Percentiles rank a stretch among this genome's conserved stretches.
Evolutionary conservation across 2,113 vertebrate genomes (phyloP).

Genomic region (Onychostruthus taczanowskii): DNA sequence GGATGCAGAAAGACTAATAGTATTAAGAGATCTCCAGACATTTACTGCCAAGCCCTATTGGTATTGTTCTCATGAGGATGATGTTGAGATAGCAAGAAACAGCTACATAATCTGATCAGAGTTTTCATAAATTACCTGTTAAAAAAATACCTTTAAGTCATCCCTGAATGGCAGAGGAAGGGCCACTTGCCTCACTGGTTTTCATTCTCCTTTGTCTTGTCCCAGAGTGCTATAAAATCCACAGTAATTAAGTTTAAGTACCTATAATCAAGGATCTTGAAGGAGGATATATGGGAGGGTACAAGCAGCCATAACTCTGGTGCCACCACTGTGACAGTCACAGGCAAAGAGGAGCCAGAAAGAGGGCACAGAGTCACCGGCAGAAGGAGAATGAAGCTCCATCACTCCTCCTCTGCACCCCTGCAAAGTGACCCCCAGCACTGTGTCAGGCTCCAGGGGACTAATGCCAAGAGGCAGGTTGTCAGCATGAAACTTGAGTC

Average conservation of each 20-base stretch:
- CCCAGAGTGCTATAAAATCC: conserved; percentile 14
- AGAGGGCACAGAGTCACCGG: fast-evolving
- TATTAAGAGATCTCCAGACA: background rate
- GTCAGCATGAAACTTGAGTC: background rate
- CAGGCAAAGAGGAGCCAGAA: background rate
- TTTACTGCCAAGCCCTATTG: background rate
- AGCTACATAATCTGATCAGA: conserved; percentile 1
- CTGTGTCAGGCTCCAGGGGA: background rate
- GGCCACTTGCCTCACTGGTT: background rate
- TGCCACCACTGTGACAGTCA: background rate
- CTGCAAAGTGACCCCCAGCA: background rate
- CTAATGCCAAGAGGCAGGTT: background rate
- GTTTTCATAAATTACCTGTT: conserved; percentile 32
- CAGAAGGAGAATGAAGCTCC: background rate
- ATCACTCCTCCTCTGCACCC: fast-evolving
- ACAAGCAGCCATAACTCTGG: background rate
- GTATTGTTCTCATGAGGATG: background rate
- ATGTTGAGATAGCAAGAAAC: conserved; percentile 10
- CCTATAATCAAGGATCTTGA: background rate
- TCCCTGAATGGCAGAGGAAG: conserved; percentile 1
- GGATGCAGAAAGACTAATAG: background rate
- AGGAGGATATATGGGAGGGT: background rate
- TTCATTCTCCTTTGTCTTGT: conserved; percentile 39
- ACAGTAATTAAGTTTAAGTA: conserved; percentile 36
- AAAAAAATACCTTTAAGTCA: background rate